Evolutionary conservation across 2,797 vertebrate species (phyloP).

Genomic region (Graptemys geographica): DNA sequence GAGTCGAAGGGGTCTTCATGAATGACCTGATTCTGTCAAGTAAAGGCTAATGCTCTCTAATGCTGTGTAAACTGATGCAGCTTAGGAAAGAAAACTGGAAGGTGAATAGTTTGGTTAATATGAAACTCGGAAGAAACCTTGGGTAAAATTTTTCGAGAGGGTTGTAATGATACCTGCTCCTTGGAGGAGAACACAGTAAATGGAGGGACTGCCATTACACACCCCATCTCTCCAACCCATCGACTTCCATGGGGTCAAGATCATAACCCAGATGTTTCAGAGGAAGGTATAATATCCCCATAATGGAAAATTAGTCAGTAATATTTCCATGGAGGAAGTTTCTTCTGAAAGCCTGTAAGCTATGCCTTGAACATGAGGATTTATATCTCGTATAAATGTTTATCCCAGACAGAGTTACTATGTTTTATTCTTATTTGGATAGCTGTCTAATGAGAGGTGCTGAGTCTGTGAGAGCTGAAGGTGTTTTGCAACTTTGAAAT

Average conservation of each 20-base stretch:
- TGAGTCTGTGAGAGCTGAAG: conserved; percentile 29
- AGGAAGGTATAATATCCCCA: not conserved
- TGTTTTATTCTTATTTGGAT: not conserved
- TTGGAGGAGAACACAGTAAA: too few species aligned
- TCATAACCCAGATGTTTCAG: not conserved
- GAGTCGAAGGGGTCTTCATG: too few species aligned
- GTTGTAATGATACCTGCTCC: too few species aligned
- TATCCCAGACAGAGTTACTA: not conserved
- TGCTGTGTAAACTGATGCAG: too few species aligned
- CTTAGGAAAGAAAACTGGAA: too few species aligned
- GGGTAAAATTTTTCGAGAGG: too few species aligned
- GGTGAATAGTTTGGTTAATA: too few species aligned
- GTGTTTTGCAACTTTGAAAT: conserved; percentile 32
- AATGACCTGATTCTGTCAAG: too few species aligned
- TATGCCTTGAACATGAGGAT: not conserved
- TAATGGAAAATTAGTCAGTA: not conserved
- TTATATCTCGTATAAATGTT: not conserved
- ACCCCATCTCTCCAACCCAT: not conserved
- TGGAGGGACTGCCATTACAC: too few species aligned
- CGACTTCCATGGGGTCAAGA: not conserved
- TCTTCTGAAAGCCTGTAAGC: not conserved
- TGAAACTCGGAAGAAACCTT: too few species aligned
- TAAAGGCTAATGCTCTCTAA: too few species aligned
- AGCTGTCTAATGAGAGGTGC: conserved; percentile 37
- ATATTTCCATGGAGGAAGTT: not conserved